A percentile compares a stretch with the other conserved stretches of the same genome.
phyloP scores from a whole-genome alignment of 2,797 vertebrate genomes.

The Intellagama lesueurii region DNA sequence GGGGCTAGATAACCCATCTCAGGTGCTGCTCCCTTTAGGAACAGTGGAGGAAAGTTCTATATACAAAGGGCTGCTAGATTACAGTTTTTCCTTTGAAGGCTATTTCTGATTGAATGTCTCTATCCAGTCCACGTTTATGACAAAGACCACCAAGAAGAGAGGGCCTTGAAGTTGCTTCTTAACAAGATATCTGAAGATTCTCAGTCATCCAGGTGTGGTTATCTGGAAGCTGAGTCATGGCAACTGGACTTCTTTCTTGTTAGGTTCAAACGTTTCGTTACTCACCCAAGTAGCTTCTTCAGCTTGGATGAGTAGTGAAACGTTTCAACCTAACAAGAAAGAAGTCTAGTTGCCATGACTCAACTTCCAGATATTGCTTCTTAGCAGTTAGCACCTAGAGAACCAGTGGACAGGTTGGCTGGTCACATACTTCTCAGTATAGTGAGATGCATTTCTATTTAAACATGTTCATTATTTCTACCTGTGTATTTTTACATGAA shows the following conservation, averaged over 20 bases:
- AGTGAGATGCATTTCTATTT: background rate
- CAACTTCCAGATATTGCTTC: background rate
- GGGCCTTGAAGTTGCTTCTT: background rate
- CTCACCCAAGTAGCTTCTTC: too few relatives aligned
- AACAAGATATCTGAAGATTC: background rate
- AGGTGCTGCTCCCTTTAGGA: background rate
- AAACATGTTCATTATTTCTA: background rate
- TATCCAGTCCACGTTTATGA: background rate
- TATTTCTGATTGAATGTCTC: background rate
- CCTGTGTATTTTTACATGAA: background rate
- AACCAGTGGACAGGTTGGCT: background rate
- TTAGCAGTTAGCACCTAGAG: background rate
- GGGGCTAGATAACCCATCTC: background rate
- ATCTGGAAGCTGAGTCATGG: too few relatives aligned
- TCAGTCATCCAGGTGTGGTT: too few relatives aligned
- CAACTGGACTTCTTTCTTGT: too few relatives aligned
- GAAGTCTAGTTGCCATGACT: too few relatives aligned
- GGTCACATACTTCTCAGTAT: too few relatives aligned
- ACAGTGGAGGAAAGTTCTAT: background rate
- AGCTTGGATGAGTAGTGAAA: too few relatives aligned
- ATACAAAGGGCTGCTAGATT: too few relatives aligned
- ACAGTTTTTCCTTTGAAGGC: background rate
- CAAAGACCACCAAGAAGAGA: background rate
- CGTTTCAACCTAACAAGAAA: too few relatives aligned
- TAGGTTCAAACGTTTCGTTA: too few relatives aligned